A percentile compares a stretch with the other conserved stretches of the same genome.
Evolutionary conservation across 2,888 invertebrate genomes (phyloP).

Genomic region (Agrochola lychnidis): DNA sequence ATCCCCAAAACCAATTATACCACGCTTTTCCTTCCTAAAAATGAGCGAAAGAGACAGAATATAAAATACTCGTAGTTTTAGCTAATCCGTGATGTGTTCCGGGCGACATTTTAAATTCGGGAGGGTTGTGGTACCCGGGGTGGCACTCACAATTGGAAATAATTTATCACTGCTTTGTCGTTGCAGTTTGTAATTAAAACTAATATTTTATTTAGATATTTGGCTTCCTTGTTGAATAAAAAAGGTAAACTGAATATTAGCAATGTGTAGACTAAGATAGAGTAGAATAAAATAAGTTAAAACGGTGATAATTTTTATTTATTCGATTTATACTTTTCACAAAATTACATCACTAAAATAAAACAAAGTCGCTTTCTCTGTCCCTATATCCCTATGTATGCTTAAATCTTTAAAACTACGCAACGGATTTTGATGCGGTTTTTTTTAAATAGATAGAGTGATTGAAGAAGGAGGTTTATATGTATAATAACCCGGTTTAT

Average conservation of each 20-base stretch:
- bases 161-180: constrained; percentile 51
- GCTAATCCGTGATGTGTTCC: constrained; percentile 55
- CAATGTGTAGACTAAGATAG: background rate
- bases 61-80: constrained; percentile 55
- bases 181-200: constrained; percentile 51
- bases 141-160: constrained; percentile 52
- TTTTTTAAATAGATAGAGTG: too few species aligned
- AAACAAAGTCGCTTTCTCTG: too few species aligned
- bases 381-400: too few species aligned
- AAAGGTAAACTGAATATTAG: background rate
- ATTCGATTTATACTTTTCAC: too few species aligned
- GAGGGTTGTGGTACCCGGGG: constrained; percentile 54
- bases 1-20: constrained; percentile 24
- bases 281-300: too few species aligned
- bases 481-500: too few species aligned
- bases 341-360: too few species aligned
- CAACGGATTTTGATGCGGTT: too few species aligned
- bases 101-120: constrained; percentile 59
- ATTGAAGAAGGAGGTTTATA: too few species aligned
- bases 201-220: constrained; percentile 38
- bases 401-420: too few species aligned
- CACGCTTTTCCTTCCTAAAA: constrained; percentile 24
- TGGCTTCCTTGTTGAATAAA: background rate
- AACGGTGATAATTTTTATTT: too few species aligned
- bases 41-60: constrained; percentile 35